Evolutionary conservation across 2,888 invertebrate genomes (phyloP).

Genomic region (Muscina levida): DNA sequence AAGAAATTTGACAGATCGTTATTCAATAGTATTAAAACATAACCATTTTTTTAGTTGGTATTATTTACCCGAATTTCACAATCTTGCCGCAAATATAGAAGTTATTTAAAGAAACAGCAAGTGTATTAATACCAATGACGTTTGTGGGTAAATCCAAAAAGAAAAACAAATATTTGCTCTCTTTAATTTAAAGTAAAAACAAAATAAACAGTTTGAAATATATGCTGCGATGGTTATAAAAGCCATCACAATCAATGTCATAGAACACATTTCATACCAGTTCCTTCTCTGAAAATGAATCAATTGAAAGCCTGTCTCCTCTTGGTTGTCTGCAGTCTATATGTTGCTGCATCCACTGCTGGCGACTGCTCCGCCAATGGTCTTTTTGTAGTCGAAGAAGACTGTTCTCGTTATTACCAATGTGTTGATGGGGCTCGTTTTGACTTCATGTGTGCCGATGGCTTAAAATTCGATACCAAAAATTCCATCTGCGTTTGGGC

Average conservation of each 20-base stretch:
- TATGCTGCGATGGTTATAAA: slow-evolving; percentile 10
- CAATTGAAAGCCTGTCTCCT: slow-evolving; percentile 5
- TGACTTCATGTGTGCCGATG: slow-evolving; percentile 34
- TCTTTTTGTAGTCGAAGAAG: not conserved
- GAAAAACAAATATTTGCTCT: not conserved
- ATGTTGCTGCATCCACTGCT: not conserved
- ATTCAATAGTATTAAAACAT: no score
- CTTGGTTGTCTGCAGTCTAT: slow-evolving; percentile 8
- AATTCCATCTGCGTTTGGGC: slow-evolving; percentile 40
- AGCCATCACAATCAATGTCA: not conserved
- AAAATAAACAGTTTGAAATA: not conserved
- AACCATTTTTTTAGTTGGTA: no score
- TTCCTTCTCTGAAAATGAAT: slow-evolving; percentile 3
- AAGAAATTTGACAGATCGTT: no score
- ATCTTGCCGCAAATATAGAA: no score
- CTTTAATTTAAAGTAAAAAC: not conserved
- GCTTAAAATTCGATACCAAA: slow-evolving; percentile 39
- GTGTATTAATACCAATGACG: no score
- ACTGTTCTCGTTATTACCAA: slow-evolving; percentile 43
- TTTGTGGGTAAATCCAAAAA: not conserved
- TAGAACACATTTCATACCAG: slow-evolving; percentile 2
- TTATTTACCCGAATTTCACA: no score
- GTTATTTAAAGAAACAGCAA: no score
- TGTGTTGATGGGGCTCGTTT: slow-evolving; percentile 24
- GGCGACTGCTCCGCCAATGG: slow-evolving; percentile 26